phyloP scores from a whole-genome alignment of 2,113 vertebrate genomes.

The Elaphurus davidianus region DNA sequence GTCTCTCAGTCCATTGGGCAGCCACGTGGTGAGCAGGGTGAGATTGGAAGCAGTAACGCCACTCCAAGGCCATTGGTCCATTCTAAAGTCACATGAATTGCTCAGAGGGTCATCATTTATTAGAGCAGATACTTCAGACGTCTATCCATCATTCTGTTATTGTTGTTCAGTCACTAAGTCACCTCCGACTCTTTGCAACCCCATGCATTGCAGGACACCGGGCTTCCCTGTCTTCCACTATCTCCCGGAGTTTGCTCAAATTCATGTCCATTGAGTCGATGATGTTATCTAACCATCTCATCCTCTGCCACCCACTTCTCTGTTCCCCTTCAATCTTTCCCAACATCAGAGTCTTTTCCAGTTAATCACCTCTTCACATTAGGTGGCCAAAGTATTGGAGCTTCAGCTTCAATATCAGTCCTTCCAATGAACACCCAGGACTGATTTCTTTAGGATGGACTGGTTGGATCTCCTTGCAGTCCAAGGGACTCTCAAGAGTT shows the following conservation, averaged over 20 bases:
- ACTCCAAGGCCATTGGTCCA: background rate
- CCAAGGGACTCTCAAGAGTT: background rate
- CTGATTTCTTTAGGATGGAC: background rate
- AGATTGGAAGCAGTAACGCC: background rate
- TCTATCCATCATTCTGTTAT: background rate
- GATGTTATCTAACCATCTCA: background rate
- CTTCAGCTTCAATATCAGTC: background rate
- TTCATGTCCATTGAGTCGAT: background rate
- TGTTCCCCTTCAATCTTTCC: background rate
- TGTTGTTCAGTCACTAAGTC: background rate
- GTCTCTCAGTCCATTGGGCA: background rate
- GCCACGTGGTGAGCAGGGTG: background rate
- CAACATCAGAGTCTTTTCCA: background rate
- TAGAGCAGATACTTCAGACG: background rate
- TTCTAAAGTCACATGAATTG: background rate
- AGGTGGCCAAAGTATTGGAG: background rate
- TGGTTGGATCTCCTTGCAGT: background rate
- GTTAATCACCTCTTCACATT: background rate
- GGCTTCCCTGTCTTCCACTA: background rate
- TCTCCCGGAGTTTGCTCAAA: background rate
- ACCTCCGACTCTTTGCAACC: background rate
- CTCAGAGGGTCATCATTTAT: background rate
- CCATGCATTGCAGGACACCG: rapidly evolving
- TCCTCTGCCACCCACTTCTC: background rate
- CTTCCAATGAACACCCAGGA: background rate